phyloP scores from a whole-genome alignment of 1,140 invertebrate species.

The Ostrea denselamellosa region DNA sequence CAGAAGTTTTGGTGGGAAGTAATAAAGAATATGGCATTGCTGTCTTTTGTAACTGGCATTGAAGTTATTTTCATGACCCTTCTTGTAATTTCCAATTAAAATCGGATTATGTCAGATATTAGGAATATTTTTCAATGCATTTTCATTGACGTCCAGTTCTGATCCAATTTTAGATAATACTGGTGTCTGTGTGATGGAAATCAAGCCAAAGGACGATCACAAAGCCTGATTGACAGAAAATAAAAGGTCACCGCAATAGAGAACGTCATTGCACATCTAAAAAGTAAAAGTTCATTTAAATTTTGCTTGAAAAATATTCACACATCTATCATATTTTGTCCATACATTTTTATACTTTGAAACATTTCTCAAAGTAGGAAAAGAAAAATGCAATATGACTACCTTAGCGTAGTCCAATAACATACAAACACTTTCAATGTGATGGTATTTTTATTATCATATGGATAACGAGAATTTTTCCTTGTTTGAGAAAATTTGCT shows the following conservation, averaged over 20 bases:
- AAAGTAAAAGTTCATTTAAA: too few species aligned
- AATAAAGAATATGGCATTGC: neutral
- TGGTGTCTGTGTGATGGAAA: neutral
- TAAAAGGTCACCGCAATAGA: neutral
- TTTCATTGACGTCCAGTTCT: neutral
- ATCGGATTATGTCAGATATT: constrained; percentile 25
- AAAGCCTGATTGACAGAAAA: neutral
- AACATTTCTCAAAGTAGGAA: too few species aligned
- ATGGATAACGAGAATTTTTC: neutral
- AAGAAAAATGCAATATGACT: too few species aligned
- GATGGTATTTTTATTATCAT: too few species aligned
- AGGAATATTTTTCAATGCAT: constrained; percentile 11
- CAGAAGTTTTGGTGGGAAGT: neutral
- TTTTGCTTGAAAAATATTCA: too few species aligned
- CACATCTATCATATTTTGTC: too few species aligned
- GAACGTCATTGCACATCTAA: neutral
- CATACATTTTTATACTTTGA: too few species aligned
- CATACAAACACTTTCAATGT: too few species aligned
- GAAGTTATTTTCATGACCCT: neutral
- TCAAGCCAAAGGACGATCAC: neutral
- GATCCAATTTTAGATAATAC: constrained; percentile 8
- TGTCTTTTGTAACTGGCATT: neutral
- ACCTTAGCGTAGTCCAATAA: too few species aligned
- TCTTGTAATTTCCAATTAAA: constrained; percentile 23
- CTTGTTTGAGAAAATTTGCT: neutral